Evolutionary conservation across 35 echinoderm and acorn worm genomes (phyloP), one percentile per base, ranked within the genome.

Genomic region (Ophiothrix spiculata): DNA sequence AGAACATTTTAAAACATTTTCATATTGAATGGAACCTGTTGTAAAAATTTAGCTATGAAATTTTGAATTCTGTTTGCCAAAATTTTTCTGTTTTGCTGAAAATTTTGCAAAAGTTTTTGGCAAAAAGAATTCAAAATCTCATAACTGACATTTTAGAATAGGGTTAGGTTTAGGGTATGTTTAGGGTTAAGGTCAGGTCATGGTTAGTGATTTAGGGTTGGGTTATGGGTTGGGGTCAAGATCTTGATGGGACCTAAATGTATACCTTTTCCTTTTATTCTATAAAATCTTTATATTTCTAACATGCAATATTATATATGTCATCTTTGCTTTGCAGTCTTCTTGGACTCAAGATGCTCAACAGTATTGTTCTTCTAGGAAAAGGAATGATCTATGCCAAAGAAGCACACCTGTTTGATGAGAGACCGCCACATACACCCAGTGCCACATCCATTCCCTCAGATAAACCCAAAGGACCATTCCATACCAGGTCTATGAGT

Each of bases 331-430:
- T 13, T 80, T 39, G 33, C 60, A 93, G 91, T 80, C 38, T 93
- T 13, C 75, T 81, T 78, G 87, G 81, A 29, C 39, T 88, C 37
- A 93, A 93, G 75, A 78, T 93, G 17, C 64, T 93, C 21, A 88
- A 76, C 60, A 93, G 91, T 36, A 93, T 93, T 29, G 75, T 93
- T 13, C 76, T 93, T 33, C 75, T 93, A 3, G 91, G 91, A 1
- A 93, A 93, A 79, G 86, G 79, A 0, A 84, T 86, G 36, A 39
- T 85, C 49, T 93, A 93, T 54, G 91, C 88, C 17, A 78, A 88
- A 74, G 75, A 93, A 42, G 80, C 75, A 13, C 81, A 88, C 32
- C 49, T 88, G 8, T 33, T 56, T 32, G 86, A 83, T 28, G 39
- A 56, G 56, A 6, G 33, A 32, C 42, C 75, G n/a, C 77, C 41